Conservation (phyloP, 64 coral and sea anemone genomes). For the Pocillopora verrucosa region DNA sequence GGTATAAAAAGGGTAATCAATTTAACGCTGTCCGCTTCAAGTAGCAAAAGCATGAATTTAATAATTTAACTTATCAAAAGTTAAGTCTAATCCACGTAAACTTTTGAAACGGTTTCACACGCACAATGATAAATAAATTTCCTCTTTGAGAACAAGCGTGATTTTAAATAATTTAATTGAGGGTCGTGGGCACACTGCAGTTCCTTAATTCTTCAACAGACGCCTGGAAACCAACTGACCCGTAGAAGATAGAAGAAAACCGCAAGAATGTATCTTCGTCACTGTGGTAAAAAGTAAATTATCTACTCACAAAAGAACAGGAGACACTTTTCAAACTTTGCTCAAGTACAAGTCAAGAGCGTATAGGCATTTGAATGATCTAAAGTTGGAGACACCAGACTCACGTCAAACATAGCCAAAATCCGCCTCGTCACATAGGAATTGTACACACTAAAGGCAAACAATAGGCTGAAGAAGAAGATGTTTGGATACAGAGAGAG, state of each 20-base stretch:
- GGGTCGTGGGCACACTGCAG: neutral
- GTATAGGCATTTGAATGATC: neutral
- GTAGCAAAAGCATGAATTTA: too few species aligned
- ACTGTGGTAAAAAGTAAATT: neutral
- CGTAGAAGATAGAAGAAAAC: neutral
- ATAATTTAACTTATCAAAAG: too few species aligned
- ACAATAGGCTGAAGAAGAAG: neutral
- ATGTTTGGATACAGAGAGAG: neutral
- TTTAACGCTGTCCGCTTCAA: too few species aligned
- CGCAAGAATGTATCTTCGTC: constrained; percentile 22
- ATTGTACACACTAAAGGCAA: neutral
- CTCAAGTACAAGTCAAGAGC: neutral
- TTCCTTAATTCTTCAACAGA: neutral
- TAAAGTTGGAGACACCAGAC: too few species aligned
- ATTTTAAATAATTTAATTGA: neutral
- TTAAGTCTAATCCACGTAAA: too few species aligned
- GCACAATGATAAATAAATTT: too few species aligned
- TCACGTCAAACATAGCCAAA: too few species aligned
- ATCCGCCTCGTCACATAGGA: neutral
- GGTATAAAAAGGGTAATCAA: too few species aligned
- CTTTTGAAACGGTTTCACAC: too few species aligned
- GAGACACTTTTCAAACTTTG: neutral
- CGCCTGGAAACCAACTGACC: neutral
- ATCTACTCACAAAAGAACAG: neutral
- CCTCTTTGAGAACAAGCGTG: too few species aligned